Conservation (phyloP, 2,113 vertebrate species). For the Sebastes schlegelii region DNA sequence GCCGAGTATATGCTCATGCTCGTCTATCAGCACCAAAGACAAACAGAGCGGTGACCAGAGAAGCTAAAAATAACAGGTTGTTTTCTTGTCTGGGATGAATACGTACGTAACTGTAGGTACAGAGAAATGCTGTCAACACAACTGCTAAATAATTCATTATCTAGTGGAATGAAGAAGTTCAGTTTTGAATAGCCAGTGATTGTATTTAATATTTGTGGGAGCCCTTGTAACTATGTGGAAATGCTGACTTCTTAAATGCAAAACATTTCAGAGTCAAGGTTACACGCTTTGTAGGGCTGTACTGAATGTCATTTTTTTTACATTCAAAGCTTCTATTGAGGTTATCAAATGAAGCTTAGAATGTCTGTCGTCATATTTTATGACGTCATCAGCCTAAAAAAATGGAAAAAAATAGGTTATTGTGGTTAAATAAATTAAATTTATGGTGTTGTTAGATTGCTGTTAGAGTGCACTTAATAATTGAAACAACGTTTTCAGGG, state of each 20-base stretch:
- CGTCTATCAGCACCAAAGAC: conserved; percentile 33
- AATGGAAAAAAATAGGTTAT: no score
- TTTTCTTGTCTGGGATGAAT: not conserved
- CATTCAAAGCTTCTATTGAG: no score
- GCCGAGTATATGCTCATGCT: not conserved
- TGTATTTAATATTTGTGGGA: not conserved
- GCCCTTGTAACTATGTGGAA: not conserved
- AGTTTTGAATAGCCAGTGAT: not conserved
- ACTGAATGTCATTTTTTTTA: no score
- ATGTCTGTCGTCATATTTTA: no score
- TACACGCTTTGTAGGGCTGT: no score
- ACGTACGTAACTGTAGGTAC: not conserved
- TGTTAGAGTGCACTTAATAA: not conserved
- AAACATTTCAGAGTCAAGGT: no score
- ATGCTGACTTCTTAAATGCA: not conserved
- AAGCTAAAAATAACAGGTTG: conserved; percentile 7
- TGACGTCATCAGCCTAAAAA: no score
- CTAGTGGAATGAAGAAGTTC: not conserved
- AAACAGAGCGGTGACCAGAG: conserved; percentile 35
- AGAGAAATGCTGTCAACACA: not conserved
- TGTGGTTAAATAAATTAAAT: no score
- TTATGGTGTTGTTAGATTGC: no score
- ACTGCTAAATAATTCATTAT: not conserved
- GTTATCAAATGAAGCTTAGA: no score
- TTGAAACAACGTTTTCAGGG: not conserved